These are phyloP conservation scores for Apodemus speciosus DNA, from an alignment of 2,113 vertebrate genomes.

Conservation along the genomic window DNA sequence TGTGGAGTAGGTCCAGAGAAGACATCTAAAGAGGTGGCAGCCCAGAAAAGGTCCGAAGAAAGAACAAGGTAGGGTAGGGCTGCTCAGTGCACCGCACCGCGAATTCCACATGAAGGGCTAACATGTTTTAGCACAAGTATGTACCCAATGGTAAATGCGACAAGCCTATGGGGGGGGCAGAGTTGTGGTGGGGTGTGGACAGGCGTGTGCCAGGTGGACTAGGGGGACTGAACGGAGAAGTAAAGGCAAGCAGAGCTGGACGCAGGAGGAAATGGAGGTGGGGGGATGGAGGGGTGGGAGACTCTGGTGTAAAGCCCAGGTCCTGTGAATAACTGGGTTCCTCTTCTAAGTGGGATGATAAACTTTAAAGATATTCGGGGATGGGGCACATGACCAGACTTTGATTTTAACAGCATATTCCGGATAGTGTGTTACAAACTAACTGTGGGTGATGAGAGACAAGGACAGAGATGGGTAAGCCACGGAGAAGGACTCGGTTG, in stretches of 20 bases:
- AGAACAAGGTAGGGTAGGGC: not conserved
- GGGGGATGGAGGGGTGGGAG: not conserved
- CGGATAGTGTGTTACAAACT: not conserved
- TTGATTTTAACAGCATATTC: constrained; percentile 3
- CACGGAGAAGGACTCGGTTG: not conserved
- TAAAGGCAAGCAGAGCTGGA: not conserved
- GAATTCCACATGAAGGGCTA: not conserved
- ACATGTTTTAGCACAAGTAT: not conserved
- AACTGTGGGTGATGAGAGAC: not conserved
- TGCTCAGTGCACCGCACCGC: too few species aligned
- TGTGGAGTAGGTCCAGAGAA: not conserved
- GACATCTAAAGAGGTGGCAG: not conserved
- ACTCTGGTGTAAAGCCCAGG: not conserved
- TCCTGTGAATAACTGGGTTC: not conserved
- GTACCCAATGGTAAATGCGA: not conserved
- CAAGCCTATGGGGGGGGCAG: rapidly evolving
- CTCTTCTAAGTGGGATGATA: not conserved
- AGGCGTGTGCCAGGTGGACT: not conserved
- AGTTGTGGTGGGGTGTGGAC: not conserved
- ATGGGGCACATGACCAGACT: not conserved
- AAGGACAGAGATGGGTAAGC: not conserved
- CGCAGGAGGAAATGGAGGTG: not conserved
- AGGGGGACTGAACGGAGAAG: not conserved
- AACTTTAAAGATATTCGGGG: not conserved
- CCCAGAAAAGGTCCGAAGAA: not conserved